Percentiles rank a stretch among this genome's conserved stretches.
Evolutionary conservation across 2,113 vertebrate genomes (phyloP).

Genomic region (Catharus bicknelli): DNA sequence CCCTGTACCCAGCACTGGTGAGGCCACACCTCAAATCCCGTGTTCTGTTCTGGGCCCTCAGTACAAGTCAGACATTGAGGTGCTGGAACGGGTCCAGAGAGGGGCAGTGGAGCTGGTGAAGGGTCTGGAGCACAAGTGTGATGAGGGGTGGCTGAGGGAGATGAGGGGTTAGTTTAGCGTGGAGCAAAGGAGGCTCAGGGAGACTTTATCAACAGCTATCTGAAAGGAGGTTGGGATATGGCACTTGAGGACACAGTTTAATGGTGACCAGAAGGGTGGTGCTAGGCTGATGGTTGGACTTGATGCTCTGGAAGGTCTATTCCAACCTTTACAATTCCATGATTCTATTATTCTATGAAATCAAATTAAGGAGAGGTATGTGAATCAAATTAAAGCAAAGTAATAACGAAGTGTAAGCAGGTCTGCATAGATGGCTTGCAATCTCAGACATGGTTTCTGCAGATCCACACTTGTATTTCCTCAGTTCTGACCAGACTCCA

Average conservation of each 20-base stretch:
- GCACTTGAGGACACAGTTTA: not conserved
- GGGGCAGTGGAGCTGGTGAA: not conserved
- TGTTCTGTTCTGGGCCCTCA: not conserved
- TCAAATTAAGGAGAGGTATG: not conserved
- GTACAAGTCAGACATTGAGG: not conserved
- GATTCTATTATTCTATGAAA: not conserved
- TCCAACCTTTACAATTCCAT: not conserved
- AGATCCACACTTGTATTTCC: not conserved
- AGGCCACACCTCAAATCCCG: accelerated
- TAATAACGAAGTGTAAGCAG: not conserved
- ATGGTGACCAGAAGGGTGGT: not conserved
- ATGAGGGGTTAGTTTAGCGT: not conserved
- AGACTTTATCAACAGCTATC: not conserved
- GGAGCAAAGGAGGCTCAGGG: not conserved
- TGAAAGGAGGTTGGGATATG: not conserved
- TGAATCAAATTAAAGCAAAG: not conserved
- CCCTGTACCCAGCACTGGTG: not conserved
- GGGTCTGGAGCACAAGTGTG: not conserved
- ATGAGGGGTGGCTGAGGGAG: not conserved
- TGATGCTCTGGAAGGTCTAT: not conserved
- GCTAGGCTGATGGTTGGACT: not conserved
- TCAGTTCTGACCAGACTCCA: not conserved
- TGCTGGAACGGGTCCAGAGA: not conserved
- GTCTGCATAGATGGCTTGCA: not conserved
- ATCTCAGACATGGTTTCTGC: not conserved